Evolutionary conservation across 2,888 invertebrate species (phyloP).

Genomic region (Girardia tigrina): DNA sequence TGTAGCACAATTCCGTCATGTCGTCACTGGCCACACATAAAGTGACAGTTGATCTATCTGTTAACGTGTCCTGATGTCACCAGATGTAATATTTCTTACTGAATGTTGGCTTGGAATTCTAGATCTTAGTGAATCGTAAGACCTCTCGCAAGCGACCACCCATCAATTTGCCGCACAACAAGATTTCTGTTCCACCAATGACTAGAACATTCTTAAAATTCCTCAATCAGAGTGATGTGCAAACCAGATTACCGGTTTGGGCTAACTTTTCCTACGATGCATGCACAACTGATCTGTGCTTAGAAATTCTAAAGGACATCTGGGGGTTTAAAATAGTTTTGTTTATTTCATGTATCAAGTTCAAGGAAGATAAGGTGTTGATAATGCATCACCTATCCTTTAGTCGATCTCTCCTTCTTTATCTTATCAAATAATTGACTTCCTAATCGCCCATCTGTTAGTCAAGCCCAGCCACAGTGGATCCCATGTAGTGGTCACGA

Average conservation of each 20-base stretch:
- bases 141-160: constrained; percentile 23
- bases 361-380: constrained; percentile 14
- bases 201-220: constrained; percentile 7
- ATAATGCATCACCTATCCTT: background rate
- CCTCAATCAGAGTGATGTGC: background rate
- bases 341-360: constrained; percentile 19
- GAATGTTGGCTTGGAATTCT: constrained; percentile 7
- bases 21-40: constrained; percentile 20
- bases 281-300: background rate
- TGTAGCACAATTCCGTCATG: background rate
- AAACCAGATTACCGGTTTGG: background rate
- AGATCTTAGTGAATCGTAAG: background rate
- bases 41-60: constrained; percentile 17
- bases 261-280: background rate
- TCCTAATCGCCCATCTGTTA: background rate
- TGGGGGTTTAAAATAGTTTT: background rate
- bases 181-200: constrained; percentile 3
- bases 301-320: background rate
- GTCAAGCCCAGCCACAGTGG: background rate
- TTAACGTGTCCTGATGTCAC: constrained; percentile 19
- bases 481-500: background rate
- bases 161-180: constrained; percentile 10
- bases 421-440: no score
- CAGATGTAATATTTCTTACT: background rate
- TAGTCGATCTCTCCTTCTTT: background rate